A percentile compares a stretch with the other conserved stretches of the same genome.
These are phyloP conservation scores for Atrina japonica DNA, from an alignment of 2,888 invertebrate species.

Conservation along the genomic window DNA sequence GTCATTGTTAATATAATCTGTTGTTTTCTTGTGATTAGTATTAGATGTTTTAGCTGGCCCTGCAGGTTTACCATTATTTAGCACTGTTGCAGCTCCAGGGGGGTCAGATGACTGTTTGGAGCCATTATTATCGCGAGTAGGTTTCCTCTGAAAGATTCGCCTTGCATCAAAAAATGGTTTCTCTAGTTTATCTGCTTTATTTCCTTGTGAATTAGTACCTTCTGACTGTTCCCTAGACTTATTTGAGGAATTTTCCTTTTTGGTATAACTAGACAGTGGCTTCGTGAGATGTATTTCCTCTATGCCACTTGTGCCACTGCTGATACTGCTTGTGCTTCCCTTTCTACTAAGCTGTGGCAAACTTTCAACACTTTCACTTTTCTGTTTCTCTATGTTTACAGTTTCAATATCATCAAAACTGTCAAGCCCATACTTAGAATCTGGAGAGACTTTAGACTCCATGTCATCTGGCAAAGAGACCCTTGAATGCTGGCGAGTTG, in stretches of 20 bases:
- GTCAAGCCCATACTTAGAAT: conserved; percentile 76
- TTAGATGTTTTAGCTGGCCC: conserved; percentile 58
- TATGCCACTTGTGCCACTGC: conserved; percentile 67
- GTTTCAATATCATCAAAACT: conserved; percentile 68
- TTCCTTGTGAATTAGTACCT: not conserved
- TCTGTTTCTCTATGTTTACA: conserved; percentile 50
- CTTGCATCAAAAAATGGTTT: conserved; percentile 72
- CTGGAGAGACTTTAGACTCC: conserved; percentile 63
- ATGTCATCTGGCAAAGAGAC: conserved; percentile 50
- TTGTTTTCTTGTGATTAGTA: conserved; percentile 62
- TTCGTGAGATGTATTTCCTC: conserved; percentile 65
- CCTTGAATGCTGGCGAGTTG: conserved; percentile 35
- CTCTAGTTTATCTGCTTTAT: conserved; percentile 19
- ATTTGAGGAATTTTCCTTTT: conserved; percentile 23
- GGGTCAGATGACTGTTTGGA: conserved; percentile 23
- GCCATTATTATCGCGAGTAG: conserved; percentile 50
- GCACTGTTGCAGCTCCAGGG: conserved; percentile 50
- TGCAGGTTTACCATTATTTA: conserved; percentile 75
- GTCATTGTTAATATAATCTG: conserved; percentile 78
- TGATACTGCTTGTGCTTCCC: conserved; percentile 69
- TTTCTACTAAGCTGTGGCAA: conserved; percentile 59
- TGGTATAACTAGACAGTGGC: conserved; percentile 42
- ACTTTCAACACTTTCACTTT: conserved; percentile 56
- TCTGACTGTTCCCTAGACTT: conserved; percentile 12
- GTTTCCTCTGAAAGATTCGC: conserved; percentile 70